Evolutionary conservation across 1,140 invertebrate genomes (phyloP), one percentile per base, ranked within the genome.

Genomic region (Drosophila subobscura): DNA sequence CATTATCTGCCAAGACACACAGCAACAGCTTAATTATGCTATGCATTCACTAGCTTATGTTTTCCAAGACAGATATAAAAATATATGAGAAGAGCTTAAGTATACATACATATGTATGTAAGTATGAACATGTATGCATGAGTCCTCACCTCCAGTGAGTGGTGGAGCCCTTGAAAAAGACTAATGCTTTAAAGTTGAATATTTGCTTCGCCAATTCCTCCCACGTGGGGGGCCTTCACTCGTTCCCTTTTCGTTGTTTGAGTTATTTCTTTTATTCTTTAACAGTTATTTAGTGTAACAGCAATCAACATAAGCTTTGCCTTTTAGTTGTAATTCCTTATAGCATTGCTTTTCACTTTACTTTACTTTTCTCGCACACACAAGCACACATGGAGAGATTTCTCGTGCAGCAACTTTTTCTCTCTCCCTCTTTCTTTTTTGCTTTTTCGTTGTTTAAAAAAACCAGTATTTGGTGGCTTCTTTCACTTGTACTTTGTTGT

Each of bases 381-480:
- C 60, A 65, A 44, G 47, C 59, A 78, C 46, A 75, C 53, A 60
- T 58, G 46, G 46, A 64, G 10, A 73, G 41, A 61, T 81, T 83
- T 81, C 79, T 81, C 63, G 79, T 77, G 70, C 55, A 78, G 74
- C 79, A 84, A 83, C 79, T 83, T 88, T 81, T 86, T 78, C 57
- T 79, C 61, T 68, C 58, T 41, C 77, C 75, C 37, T 66, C 55
- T 77, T 56, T 60, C 55, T 75, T 59, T 53, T 76, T 50, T 55
- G 44, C 53, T 22, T 70, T 77, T 73, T 50, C 59, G 54, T 63
- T 45, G 57, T 54, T 79, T 67, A 60, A 59, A 54, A 79, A 86
- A 88, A 85, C 81, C 81, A 85, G 83, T 86, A 86, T 88, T 88
- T 85, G 68, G 75, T 77, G 85, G 79, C 78, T 81, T 81, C 83